Conservation (phyloP, 1,140 invertebrate species). For the Lordiphosa clarofinis region DNA sequence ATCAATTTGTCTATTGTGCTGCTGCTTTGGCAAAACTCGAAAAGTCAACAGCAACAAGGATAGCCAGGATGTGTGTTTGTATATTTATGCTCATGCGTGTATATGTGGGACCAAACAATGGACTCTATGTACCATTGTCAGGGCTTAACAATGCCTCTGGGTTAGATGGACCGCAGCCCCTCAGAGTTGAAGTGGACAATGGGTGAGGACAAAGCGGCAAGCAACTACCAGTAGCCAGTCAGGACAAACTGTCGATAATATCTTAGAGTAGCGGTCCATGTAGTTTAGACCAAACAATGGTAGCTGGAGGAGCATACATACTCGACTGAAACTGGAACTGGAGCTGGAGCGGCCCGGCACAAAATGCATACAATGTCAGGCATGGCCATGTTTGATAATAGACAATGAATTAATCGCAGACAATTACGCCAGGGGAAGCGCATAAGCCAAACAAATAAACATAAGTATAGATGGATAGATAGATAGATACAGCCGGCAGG, state of each 20-base stretch:
- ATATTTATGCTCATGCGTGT: slow-evolving; percentile 34
- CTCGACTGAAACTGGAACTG: slow-evolving; percentile 4
- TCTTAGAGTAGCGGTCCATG: slow-evolving; percentile 69
- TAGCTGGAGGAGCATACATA: slow-evolving; percentile 30
- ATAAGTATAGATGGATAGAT: slow-evolving; percentile 39
- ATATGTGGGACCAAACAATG: slow-evolving; percentile 44
- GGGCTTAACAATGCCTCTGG: slow-evolving; percentile 62
- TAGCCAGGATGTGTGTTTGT: slow-evolving; percentile 42
- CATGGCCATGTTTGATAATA: slow-evolving; percentile 69
- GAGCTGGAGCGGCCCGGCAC: slow-evolving; percentile 46
- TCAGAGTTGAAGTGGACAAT: slow-evolving; percentile 52
- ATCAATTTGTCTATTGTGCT: slow-evolving; percentile 73
- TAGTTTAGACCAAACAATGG: slow-evolving; percentile 63
- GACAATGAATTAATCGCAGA: slow-evolving; percentile 77
- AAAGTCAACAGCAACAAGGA: slow-evolving; percentile 74
- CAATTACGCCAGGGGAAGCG: slow-evolving; percentile 46
- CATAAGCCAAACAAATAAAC: slow-evolving; percentile 22
- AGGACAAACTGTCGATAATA: slow-evolving; percentile 73
- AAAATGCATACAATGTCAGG: slow-evolving; percentile 75
- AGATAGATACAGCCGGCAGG: slow-evolving; percentile 42
- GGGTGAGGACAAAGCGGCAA: slow-evolving; percentile 36
- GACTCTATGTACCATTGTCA: slow-evolving; percentile 62
- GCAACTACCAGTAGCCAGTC: slow-evolving; percentile 36
- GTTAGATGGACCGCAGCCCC: slow-evolving; percentile 27
- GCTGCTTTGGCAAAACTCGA: slow-evolving; percentile 56